Percentiles rank a stretch among this genome's conserved stretches.
phyloP scores from a whole-genome alignment of 2,113 vertebrate species.

The Lophius piscatorius region DNA sequence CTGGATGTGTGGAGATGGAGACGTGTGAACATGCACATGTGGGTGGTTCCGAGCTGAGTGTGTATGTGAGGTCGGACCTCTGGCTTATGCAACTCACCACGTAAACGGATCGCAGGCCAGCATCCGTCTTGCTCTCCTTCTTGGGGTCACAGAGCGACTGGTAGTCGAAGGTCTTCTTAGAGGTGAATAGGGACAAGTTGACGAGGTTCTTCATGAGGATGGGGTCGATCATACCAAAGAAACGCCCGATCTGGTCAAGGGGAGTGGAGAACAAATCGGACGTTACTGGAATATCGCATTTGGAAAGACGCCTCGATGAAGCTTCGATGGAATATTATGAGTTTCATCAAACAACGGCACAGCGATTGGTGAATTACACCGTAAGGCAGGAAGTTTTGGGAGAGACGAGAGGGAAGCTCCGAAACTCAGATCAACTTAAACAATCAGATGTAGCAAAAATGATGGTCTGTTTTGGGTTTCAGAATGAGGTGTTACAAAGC shows the following conservation, averaged over 20 bases:
- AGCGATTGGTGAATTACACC: too few species aligned
- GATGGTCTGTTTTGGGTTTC: too few species aligned
- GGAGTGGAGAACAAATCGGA: background rate
- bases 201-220: constrained; percentile 89
- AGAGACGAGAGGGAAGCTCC: too few species aligned
- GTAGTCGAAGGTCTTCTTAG: constrained; percentile 94
- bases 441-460: too few species aligned
- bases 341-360: too few species aligned
- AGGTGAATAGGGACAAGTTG: constrained; percentile 90
- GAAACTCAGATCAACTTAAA: too few species aligned
- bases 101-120: constrained; percentile 89
- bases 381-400: too few species aligned
- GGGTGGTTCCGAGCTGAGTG: constrained; percentile 18
- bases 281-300: background rate
- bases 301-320: background rate
- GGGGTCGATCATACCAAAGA: constrained; percentile 93
- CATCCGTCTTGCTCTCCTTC: constrained; percentile 85
- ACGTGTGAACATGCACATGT: constrained; percentile 32
- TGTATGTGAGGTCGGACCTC: constrained; percentile 20
- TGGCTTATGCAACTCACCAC: constrained; percentile 86
- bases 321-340: too few species aligned
- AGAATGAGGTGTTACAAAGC: too few species aligned
- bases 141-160: constrained; percentile 91
- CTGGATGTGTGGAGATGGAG: constrained; percentile 9
- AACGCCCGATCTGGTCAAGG: constrained; percentile 79